These are phyloP conservation scores for Ricordea florida DNA, from an alignment of 92 coral and sea anemone genomes.

Conservation along the genomic window DNA sequence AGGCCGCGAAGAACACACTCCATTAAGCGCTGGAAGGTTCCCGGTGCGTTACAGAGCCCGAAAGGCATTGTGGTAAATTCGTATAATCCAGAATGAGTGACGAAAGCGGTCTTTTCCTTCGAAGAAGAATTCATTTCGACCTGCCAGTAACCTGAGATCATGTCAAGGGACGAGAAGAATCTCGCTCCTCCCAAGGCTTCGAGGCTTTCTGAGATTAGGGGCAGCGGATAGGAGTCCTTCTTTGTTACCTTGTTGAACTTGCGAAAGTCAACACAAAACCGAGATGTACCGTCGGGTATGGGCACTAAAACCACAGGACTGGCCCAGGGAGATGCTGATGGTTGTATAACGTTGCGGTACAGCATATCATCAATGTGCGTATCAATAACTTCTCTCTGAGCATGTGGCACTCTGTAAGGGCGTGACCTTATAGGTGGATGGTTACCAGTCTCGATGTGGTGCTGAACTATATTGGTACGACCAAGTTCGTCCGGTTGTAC, in stretches of 20 bases:
- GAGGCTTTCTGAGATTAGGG: conserved; percentile 8
- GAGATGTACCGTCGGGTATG: not conserved
- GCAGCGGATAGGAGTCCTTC: conserved; percentile 45
- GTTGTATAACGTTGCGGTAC: not conserved
- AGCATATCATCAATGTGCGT: not conserved
- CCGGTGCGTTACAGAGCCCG: not conserved
- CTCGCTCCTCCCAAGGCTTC: conserved; percentile 13
- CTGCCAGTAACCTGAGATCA: conserved; percentile 41
- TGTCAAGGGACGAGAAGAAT: conserved; percentile 22
- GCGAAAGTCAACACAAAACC: conserved; percentile 18
- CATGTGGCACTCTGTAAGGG: not conserved
- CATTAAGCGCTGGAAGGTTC: not conserved
- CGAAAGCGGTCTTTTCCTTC: conserved; percentile 2
- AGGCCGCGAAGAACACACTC: not conserved
- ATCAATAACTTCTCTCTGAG: not conserved
- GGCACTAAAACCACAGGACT: not conserved
- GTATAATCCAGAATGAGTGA: not conserved
- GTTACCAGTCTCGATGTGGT: not conserved
- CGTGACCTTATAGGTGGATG: not conserved
- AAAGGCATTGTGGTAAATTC: not conserved
- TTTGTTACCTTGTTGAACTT: conserved; percentile 34
- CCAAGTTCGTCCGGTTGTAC: not conserved
- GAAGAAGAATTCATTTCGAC: not conserved
- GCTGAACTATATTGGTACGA: not conserved
- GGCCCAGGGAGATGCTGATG: not conserved